Conservation (phyloP, 2,113 vertebrate species). For the Donacobius atricapilla region DNA sequence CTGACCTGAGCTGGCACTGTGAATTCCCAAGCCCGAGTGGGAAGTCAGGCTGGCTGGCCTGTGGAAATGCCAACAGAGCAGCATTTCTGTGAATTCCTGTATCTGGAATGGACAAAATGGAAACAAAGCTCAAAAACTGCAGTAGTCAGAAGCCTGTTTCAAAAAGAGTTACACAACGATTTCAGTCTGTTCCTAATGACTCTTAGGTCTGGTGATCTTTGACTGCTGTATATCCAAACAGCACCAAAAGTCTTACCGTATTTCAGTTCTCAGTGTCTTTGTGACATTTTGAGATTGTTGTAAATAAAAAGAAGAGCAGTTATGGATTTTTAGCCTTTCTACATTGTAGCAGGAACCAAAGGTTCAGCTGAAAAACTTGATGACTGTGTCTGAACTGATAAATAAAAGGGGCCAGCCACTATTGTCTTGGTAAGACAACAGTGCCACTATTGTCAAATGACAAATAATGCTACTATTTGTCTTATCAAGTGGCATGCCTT, state of each 20-base stretch:
- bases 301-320: background rate
- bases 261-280: background rate
- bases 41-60: background rate
- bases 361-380: background rate
- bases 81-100: background rate
- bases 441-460: background rate
- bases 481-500: background rate
- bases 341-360: background rate
- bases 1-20: background rate
- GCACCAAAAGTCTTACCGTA: background rate
- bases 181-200: background rate
- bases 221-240: background rate
- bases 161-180: background rate
- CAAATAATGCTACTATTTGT: background rate
- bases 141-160: background rate
- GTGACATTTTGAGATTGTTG: background rate
- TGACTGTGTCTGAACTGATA: background rate
- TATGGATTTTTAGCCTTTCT: background rate
- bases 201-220: background rate
- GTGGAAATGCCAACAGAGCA: background rate
- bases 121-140: background rate
- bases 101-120: background rate
- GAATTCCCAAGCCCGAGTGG: background rate
- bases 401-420: background rate
- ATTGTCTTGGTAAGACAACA: background rate